Base-by-base conservation (phyloP, 2,113 vertebrate species). In the Sceloporus tristichus region DNA sequence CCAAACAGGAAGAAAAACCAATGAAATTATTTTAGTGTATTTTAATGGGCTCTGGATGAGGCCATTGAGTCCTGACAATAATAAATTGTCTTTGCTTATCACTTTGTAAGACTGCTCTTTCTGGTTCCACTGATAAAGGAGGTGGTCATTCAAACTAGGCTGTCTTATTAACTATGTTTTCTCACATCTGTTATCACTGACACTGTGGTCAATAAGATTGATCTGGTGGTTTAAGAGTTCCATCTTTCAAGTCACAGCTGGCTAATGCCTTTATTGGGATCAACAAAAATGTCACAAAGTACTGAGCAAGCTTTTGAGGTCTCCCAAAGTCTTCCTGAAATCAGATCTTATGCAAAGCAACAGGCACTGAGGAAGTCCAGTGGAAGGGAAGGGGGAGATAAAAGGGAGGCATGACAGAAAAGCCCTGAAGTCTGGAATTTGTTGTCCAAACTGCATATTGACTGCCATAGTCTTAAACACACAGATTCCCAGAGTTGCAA, bases 31-130 rank as follows among this genome's bases (percentile, higher is more conserved):
- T 73, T 84, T 70, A 53, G 40, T 48, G 86, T 8, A 70, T 38
- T 91, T 89, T 38, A 5, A 0, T 76, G 27, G 21, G 10, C 62
- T 59, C 6, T 29, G 54, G 0, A n/a, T 86, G 76, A 85, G 34
- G 14, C 80, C n/a, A 13, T 53, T 86, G 48, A 86, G 9, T 79
- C 9, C 7, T 59, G 42, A 85, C 71, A 9, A 66, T 84, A 73
- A 81, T 42, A 89, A 85, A 89, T 85, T 25, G 27, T 79, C 0
- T 88, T 88, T 75, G 86, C 56, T 91, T 91, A 78, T 56, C 14
- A 70, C 79, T 10, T 5, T 0, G 0, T 83, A 86, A 87, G 80
- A 3, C 54, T 88, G 7, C 38, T 11, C 92, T 88, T 75, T 91
- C 76, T 88, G 2, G 42, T 81, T 88, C 79, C 40, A 82, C 9